Evolutionary conservation across 2,113 vertebrate genomes (phyloP).

Genomic region (Myrmophylax atrothorax): DNA sequence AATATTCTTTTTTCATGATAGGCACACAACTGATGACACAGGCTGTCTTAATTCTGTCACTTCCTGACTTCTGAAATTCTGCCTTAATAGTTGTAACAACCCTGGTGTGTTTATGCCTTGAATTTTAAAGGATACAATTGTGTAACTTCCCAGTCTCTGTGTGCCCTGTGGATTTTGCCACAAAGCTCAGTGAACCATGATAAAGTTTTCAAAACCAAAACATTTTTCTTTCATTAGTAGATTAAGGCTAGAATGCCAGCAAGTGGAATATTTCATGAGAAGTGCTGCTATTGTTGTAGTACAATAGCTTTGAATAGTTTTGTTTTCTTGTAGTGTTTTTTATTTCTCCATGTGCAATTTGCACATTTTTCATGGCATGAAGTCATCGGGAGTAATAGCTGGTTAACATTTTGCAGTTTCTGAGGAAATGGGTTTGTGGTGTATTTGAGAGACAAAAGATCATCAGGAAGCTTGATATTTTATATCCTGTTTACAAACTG

Average conservation of each 20-base stretch:
- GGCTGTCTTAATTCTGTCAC: background rate
- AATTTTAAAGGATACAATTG: background rate
- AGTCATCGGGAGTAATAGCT: background rate
- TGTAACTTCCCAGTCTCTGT: background rate
- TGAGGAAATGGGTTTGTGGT: background rate
- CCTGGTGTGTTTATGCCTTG: background rate
- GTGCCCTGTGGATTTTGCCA: background rate
- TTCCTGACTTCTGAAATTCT: background rate
- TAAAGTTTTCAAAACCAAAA: background rate
- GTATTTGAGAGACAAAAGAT: conserved; percentile 30
- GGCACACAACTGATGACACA: background rate
- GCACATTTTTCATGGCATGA: background rate
- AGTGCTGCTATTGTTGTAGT: conserved; percentile 7
- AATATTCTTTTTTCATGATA: background rate
- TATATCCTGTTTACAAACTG: conserved; percentile 16
- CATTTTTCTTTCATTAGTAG: background rate
- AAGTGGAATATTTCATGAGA: background rate
- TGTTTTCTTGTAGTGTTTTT: background rate
- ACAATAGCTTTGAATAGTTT: conserved; percentile 12
- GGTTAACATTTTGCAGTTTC: background rate
- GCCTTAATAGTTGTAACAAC: background rate
- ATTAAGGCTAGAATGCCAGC: background rate
- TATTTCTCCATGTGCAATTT: conserved; percentile 16
- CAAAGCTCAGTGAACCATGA: background rate
- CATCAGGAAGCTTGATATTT: conserved; percentile 12